A percentile compares a stretch with the other conserved stretches of the same genome.
Evolutionary conservation across 1,140 invertebrate genomes (phyloP).

Genomic region (Steinernema feltiae): DNA sequence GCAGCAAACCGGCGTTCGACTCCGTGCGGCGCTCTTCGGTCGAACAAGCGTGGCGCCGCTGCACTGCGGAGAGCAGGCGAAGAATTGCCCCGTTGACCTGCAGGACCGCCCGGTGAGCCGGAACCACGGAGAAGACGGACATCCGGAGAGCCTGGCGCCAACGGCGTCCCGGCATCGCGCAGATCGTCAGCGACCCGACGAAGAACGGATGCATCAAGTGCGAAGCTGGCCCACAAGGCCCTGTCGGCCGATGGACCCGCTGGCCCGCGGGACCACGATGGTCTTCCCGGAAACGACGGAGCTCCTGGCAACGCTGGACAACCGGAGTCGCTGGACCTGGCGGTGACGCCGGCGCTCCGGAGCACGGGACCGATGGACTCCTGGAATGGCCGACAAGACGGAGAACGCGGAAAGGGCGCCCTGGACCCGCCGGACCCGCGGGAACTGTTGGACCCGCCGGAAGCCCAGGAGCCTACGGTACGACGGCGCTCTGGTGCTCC

Average conservation of each 20-base stretch:
- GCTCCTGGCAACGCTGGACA: not conserved
- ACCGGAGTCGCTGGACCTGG: not conserved
- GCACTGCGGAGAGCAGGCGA: not conserved
- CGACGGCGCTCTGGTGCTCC: no score
- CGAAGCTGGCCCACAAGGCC: not conserved
- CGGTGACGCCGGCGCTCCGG: not conserved
- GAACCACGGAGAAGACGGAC: not conserved
- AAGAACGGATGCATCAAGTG: slow-evolving; percentile 10
- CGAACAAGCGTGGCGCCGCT: not conserved
- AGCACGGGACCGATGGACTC: not conserved
- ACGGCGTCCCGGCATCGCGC: not conserved
- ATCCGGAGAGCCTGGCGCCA: not conserved
- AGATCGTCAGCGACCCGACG: not conserved
- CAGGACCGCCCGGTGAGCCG: not conserved
- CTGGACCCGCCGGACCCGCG: not conserved
- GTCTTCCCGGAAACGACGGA: not conserved
- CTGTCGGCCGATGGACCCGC: not conserved
- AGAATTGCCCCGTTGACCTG: not conserved
- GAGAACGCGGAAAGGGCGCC: not conserved
- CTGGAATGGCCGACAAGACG: not conserved
- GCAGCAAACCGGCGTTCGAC: not conserved
- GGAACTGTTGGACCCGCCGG: not conserved
- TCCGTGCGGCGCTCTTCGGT: not conserved
- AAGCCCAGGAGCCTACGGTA: not conserved
- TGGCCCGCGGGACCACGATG: not conserved